Evolutionary conservation across 2,797 vertebrate species (phyloP), one percentile per base, ranked within the genome.

Genomic region (Chelidonichthys spinosus): DNA sequence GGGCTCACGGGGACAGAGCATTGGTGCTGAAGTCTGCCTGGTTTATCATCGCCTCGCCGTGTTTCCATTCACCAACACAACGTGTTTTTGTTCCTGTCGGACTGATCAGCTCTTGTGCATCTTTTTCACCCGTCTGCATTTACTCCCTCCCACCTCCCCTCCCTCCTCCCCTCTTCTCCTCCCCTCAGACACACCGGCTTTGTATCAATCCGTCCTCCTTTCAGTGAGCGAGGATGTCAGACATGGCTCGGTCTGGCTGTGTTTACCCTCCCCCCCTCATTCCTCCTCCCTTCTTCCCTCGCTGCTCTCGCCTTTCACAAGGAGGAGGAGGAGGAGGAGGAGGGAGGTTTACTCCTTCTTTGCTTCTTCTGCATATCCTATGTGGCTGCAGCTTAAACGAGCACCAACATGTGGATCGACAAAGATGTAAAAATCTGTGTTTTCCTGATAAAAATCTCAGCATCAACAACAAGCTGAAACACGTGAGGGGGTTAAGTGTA

Each of bases 191-290:
- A 56, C 72, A 64, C 82, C 60, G 74, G 67, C 84, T 89, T 87
- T 87, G 83, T 84, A 81, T 74, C 72, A 82, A 70, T 85, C 86
- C 74, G 79, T 92, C 88, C 84, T 86, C 88, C 87, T 82, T 89
- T 91, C 82, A 85, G 78, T 50, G 79, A 74, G 81, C 46, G 56
- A 77, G 90, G 90, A 90, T 92, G 90, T 89, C 91, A 93, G 93
- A 94, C 90, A 91, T 91, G 85, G 90, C 89, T 92, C 85, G 82
- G 90, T 89, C 87, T 87, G 90, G 83, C 82, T 91, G 89, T 84
- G 84, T 90, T 93, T 90, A 90, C 92, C 92, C 90, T 91, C 89
- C 92, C 93, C 93, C 90, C 72, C 69, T 81, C 69, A 76, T 82
- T 85, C 83, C 85, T 91, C 88, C 89, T 87, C 81, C 84, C 73